Evolutionary conservation across 2,888 invertebrate species (phyloP).

Genomic region (Heliconius cydno): DNA sequence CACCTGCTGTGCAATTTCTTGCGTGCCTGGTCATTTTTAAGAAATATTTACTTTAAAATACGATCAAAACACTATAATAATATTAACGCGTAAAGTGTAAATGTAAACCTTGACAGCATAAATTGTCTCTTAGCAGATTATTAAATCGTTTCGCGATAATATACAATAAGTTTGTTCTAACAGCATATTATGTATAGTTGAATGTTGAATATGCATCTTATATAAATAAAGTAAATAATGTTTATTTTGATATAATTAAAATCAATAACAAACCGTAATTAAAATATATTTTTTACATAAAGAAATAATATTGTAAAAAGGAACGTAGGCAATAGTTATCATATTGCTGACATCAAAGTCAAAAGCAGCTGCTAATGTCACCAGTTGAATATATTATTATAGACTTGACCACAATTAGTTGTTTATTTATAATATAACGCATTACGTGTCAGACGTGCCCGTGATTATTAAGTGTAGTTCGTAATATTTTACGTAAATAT

Average conservation of each 20-base stretch:
- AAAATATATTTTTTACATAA: not conserved
- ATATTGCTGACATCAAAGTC: conserved; percentile 25
- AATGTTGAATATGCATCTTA: too few species aligned
- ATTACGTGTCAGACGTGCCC: conserved; percentile 35
- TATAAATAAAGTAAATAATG: too few species aligned
- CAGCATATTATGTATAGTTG: too few species aligned
- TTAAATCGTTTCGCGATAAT: too few species aligned
- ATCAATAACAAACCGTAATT: too few species aligned
- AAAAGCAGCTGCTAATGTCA: conserved; percentile 38
- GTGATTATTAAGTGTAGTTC: conserved; percentile 23
- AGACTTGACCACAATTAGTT: conserved; percentile 23
- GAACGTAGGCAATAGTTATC: not conserved
- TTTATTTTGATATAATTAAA: too few species aligned
- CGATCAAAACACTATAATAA: not conserved
- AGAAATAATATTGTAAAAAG: not conserved
- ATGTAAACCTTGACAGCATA: too few species aligned
- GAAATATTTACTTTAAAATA: not conserved
- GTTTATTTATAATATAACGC: conserved; percentile 36
- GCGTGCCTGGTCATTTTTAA: conserved; percentile 96
- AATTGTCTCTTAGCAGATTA: too few species aligned
- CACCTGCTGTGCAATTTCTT: conserved; percentile 98
- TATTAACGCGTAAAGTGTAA: not conserved
- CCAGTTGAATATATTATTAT: conserved; percentile 22
- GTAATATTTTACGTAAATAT: conserved; percentile 25
- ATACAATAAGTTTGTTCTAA: too few species aligned